Evolutionary conservation across 2,797 vertebrate genomes (phyloP).

Genomic region (Urosaurus nigricauda): DNA sequence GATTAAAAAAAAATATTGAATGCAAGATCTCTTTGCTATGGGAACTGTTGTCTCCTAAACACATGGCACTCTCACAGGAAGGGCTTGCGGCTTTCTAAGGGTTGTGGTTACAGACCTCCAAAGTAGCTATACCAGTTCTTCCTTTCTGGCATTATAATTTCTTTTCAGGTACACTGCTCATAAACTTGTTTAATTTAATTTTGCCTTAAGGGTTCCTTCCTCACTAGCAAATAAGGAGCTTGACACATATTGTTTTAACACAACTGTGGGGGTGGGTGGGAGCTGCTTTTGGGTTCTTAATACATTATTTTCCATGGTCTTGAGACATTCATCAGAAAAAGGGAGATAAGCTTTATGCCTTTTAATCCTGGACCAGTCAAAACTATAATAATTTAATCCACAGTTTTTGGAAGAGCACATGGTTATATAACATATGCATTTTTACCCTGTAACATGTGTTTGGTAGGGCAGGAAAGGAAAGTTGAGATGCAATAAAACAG

Average conservation of each 20-base stretch:
- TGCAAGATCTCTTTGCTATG: conserved; percentile 29
- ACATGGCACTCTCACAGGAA: conserved; percentile 5
- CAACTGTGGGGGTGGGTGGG: conserved; percentile 30
- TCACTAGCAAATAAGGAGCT: conserved; percentile 65
- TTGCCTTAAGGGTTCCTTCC: conserved; percentile 61
- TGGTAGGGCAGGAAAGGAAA: not conserved
- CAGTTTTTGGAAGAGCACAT: not conserved
- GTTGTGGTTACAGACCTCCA: conserved; percentile 60
- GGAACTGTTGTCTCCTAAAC: not conserved
- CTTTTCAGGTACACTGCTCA: conserved; percentile 23
- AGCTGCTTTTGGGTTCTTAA: conserved; percentile 64
- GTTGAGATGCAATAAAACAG: not conserved
- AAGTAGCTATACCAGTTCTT: conserved; percentile 49
- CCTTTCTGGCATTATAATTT: conserved; percentile 32
- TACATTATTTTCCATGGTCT: conserved; percentile 64
- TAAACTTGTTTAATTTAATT: conserved; percentile 59
- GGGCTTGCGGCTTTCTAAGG: conserved; percentile 11
- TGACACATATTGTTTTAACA: conserved; percentile 65
- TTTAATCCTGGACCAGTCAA: conserved; percentile 46
- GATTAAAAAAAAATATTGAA: conserved; percentile 45
- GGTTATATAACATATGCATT: not conserved
- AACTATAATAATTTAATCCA: conserved; percentile 31
- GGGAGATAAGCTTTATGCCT: conserved; percentile 45
- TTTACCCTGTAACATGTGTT: not conserved
- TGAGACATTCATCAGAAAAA: conserved; percentile 40